These are phyloP conservation scores for Urocitellus parryii DNA, from an alignment of 2,113 vertebrate genomes.

Conservation along the genomic window DNA sequence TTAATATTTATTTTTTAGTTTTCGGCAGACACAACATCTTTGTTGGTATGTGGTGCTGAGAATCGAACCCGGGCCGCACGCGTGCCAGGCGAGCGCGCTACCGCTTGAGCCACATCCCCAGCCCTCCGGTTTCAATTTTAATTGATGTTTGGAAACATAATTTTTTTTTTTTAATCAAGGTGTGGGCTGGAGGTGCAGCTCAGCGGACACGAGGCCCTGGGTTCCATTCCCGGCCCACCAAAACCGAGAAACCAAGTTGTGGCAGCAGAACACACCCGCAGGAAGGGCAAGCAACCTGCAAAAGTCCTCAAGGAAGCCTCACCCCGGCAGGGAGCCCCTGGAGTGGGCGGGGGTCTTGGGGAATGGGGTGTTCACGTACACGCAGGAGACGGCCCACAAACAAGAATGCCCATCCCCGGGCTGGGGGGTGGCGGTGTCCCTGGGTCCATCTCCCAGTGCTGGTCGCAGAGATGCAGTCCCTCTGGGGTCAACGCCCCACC, in stretches of 20 bases:
- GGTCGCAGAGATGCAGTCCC: too few relatives aligned
- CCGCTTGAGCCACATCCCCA: too few relatives aligned
- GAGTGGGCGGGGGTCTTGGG: background rate
- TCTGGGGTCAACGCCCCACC: background rate
- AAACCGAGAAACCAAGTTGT: background rate
- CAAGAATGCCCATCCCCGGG: too few relatives aligned
- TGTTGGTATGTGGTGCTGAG: too few relatives aligned
- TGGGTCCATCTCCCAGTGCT: too few relatives aligned
- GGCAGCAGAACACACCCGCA: background rate
- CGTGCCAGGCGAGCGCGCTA: too few relatives aligned
- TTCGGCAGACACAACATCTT: too few relatives aligned
- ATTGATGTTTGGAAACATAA: background rate
- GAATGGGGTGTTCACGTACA: too few relatives aligned
- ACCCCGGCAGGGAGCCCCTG: background rate
- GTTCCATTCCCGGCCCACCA: background rate
- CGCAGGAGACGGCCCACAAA: too few relatives aligned
- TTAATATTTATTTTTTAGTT: too few relatives aligned
- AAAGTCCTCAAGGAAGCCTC: background rate
- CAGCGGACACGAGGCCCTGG: background rate
- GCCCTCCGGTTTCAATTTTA: slow-evolving; percentile 28
- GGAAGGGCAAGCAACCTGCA: background rate
- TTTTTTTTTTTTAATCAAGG: background rate
- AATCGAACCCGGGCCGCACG: too few relatives aligned
- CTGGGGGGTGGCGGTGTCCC: too few relatives aligned
- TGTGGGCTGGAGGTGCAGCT: background rate